Evolutionary conservation across 2,113 vertebrate genomes (phyloP), one percentile per base, ranked within the genome.

Genomic region (Percopsis transmontana): DNA sequence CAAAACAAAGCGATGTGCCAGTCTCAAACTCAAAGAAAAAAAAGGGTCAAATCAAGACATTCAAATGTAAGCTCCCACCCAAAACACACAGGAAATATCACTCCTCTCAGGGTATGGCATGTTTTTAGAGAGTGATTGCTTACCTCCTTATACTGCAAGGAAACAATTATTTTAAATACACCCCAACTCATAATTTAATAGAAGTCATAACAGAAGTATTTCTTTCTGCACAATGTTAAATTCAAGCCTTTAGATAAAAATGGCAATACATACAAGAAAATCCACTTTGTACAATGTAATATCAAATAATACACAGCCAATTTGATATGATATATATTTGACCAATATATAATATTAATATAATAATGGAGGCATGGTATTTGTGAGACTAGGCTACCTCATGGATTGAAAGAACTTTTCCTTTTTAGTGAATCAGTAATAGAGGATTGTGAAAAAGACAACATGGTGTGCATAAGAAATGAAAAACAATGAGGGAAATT

Each of bases 351-450:
- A 23, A 13, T 33, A 14, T 3, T 12, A 44, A 0, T 14, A 3
- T 42, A 50, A 52, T 47, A n/a, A n/a, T n/a, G n/a, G 23, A 62
- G 7, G 21, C 13, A 23, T 41, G n/a, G 44, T 2, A 57, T 53
- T 50, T 33, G 19, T 4, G 7, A 2, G 47, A 57, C 19, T 56
- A 2, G 47, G 57, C 19, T 56, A 19, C 0, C 38, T 42, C 10
- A 1, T 12, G 2, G 66, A 62, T 70, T 2, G 14, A 42, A 10
- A 53, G 48, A 33, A 83, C 68, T 80, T 87, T 81, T 80, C 18
- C 54, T 75, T 84, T 78, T 40, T 8, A 12, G 1, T n/a, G 5
- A 21, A 8, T 27, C 24, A 16, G 3, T 33, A 10, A 5, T 51
- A 50, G 6, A 48, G 18, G 20, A 9, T 9, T 51, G 16, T 51